A percentile compares a stretch with the other conserved stretches of the same genome.
These are phyloP conservation scores for Drosophila helvetica DNA, from an alignment of 2,888 invertebrate species.

Conservation along the genomic window DNA sequence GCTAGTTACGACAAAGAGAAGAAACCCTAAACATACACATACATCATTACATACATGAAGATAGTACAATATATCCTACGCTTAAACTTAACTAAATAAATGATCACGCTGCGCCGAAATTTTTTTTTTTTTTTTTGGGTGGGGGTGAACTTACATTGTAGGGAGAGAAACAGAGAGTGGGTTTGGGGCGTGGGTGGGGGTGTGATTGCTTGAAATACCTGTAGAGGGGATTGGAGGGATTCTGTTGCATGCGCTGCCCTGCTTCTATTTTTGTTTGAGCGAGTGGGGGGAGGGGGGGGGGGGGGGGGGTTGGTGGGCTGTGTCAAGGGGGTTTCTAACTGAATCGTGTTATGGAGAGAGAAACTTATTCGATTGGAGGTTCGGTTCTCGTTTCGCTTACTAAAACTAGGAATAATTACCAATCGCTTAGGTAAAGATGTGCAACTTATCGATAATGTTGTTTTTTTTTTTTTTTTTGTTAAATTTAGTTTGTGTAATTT, in stretches of 20 bases:
- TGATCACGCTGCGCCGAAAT: slow-evolving; percentile 80
- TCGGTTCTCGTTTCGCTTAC: slow-evolving; percentile 49
- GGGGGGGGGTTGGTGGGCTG: slow-evolving; percentile 13
- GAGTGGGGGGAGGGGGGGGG: slow-evolving; percentile 22
- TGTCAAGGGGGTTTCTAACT: slow-evolving; percentile 21
- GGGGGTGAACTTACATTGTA: slow-evolving; percentile 26
- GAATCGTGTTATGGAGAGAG: slow-evolving; percentile 26
- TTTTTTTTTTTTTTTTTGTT: slow-evolving; percentile 19
- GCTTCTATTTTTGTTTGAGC: slow-evolving; percentile 10
- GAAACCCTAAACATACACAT: slow-evolving; percentile 26
- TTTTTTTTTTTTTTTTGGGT: slow-evolving; percentile 27
- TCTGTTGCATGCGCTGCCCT: slow-evolving; percentile 31
- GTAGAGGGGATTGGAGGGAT: neutral
- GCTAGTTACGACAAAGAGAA: slow-evolving; percentile 54
- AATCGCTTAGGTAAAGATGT: slow-evolving; percentile 81
- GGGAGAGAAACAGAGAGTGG: slow-evolving; percentile 4
- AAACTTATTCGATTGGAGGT: slow-evolving; percentile 33
- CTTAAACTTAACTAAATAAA: slow-evolving; percentile 66
- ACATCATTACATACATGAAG: slow-evolving; percentile 6
- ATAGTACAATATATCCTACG: slow-evolving; percentile 38
- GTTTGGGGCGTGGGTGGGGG: slow-evolving; percentile 31
- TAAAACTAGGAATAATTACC: slow-evolving; percentile 80
- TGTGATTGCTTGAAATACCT: slow-evolving; percentile 24
- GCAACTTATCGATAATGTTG: slow-evolving; percentile 67
- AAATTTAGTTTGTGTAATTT: slow-evolving; percentile 46